Evolutionary conservation across 2,888 invertebrate species (phyloP), one percentile per base, ranked within the genome.

Genomic region (Trissolcus japonicus): DNA sequence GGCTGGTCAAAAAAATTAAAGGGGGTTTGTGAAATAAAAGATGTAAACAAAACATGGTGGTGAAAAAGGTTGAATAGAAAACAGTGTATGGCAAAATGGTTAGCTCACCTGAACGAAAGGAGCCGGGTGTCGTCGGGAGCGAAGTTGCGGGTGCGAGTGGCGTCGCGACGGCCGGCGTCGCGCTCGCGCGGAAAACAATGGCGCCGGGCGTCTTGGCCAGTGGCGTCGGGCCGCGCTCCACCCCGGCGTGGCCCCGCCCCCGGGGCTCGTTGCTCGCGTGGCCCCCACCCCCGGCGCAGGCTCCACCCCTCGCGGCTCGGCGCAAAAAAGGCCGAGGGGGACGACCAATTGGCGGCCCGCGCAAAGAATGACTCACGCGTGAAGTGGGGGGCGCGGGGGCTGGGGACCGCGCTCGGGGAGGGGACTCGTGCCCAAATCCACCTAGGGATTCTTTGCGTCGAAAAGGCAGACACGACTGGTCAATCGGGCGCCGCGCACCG

Each of bases 401-500:
- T 35, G n/a, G 67, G 63, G 75, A 73, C 46, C 68, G 21, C 56
- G 68, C 67, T 61, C 50, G 25, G 41, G 79, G 80, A 79, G 40
- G 75, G 78, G 75, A 73, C 78, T 77, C 83, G 78, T 80, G 81
- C 82, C 82, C 80, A 84, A 85, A 84, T 84, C 84, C 82, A 81
- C 82, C 84, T 81, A 81, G 84, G 83, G 82, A 83, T 84, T 79
- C 83, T 82, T 83, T 84, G 84, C 83, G 84, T 84, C 84, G 85
- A 83, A 80, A 83, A 86, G 85, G 83, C 88, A 89, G 89, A 88
- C 86, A 86, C 87, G 83, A 86, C 84, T 88, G 88, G 89, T 88
- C 88, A 87, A 88, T 87, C 88, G 88, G 86, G 87, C 85, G 85
- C 84, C 88, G 88, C 87, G 88, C 88, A 88, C 86, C 86, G 85